Percentiles rank a stretch among this genome's conserved stretches.
Evolutionary conservation across 2,888 invertebrate species (phyloP).

Genomic region (Incurvaria masculella): DNA sequence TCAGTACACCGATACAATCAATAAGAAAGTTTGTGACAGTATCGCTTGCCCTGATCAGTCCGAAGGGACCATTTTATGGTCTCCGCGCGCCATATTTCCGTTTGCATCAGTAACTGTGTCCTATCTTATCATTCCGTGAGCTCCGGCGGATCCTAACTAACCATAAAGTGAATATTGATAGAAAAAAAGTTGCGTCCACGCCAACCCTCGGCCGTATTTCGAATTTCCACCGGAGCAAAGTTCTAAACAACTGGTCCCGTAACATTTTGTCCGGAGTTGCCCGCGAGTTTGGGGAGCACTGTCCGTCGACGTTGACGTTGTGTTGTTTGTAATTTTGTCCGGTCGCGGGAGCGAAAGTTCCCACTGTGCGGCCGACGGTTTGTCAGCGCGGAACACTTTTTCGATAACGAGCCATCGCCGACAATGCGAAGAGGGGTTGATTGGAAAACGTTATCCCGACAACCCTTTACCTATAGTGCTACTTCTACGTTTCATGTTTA

Average conservation of each 20-base stretch:
- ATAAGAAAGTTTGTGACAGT: too few species aligned
- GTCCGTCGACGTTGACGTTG: not conserved
- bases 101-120: not conserved
- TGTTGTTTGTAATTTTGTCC: not conserved
- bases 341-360: not conserved
- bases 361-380: not conserved
- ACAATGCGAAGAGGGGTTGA: too few species aligned
- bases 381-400: too few species aligned
- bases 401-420: too few species aligned
- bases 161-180: not conserved
- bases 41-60: too few species aligned
- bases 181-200: not conserved
- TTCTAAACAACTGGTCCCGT: not conserved
- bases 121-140: not conserved
- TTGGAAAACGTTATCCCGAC: too few species aligned
- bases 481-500: too few species aligned
- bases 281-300: not conserved
- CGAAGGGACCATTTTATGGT: too few species aligned
- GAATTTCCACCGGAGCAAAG: not conserved
- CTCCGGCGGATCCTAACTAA: not conserved
- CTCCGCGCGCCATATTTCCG: too few species aligned
- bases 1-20: too few species aligned
- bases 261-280: not conserved
- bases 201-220: not conserved
- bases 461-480: too few species aligned